Conservation (phyloP, 2,113 vertebrate genomes). For the Noturus placidus region DNA sequence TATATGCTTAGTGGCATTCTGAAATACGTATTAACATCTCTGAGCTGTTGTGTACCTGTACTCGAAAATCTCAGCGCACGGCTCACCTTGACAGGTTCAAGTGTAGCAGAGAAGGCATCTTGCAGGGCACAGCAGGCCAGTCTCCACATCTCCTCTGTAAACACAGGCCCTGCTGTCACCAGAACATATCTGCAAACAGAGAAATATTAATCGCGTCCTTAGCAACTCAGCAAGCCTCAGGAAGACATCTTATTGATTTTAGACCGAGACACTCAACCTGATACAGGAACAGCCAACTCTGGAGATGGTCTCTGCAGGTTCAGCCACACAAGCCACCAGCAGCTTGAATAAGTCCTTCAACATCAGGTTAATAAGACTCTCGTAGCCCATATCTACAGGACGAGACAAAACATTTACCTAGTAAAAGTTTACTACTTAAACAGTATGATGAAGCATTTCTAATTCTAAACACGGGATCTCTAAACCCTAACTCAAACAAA, state of each 20-base stretch:
- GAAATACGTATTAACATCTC: not conserved
- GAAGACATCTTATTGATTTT: not conserved
- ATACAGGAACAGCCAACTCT: conserved; percentile 98
- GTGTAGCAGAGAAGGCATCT: conserved; percentile 91
- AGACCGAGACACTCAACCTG: conserved; percentile 72
- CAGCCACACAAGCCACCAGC: conserved; percentile 90
- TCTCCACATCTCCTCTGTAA: conserved; percentile 98
- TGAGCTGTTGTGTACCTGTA: not conserved
- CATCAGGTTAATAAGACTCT: conserved; percentile 93
- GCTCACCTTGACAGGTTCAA: conserved; percentile 94
- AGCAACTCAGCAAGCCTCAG: not conserved
- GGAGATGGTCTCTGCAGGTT: conserved; percentile 94
- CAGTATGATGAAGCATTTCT: not conserved
- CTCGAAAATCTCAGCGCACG: not conserved
- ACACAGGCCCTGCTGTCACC: conserved; percentile 92
- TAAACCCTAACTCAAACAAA: not conserved
- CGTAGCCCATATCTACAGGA: conserved; percentile 82
- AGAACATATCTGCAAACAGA: conserved; percentile 83
- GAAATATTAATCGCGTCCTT: not conserved
- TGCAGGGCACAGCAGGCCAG: conserved; percentile 93
- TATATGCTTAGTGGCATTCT: too few species aligned
- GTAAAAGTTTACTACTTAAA: not conserved
- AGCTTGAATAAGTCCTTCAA: conserved; percentile 94
- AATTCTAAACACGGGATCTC: not conserved
- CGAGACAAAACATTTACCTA: not conserved